These are phyloP conservation scores for Drosophila oshimai DNA, from an alignment of 1,140 invertebrate species.

Conservation along the genomic window DNA sequence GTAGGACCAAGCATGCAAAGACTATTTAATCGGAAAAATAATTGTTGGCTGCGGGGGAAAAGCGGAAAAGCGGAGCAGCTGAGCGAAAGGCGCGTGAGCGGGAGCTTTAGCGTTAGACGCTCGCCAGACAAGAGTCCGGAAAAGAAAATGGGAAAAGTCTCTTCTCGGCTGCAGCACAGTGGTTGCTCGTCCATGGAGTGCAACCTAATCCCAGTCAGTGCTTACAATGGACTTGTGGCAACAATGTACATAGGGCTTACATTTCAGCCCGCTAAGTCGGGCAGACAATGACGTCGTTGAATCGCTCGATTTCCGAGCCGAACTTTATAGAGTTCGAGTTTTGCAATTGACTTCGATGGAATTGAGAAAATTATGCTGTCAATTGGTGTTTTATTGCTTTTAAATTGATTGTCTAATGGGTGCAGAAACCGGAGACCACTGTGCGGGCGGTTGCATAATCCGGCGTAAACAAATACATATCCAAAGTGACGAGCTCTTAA, in stretches of 20 bases:
- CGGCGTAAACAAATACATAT: constrained; percentile 55
- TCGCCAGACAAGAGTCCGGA: constrained; percentile 58
- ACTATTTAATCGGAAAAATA: constrained; percentile 64
- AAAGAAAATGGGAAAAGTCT: constrained; percentile 43
- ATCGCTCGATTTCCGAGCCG: not conserved
- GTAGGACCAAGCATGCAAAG: constrained; percentile 41
- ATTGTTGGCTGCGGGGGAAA: constrained; percentile 31
- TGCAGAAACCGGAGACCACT: constrained; percentile 33
- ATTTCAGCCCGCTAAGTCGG: constrained; percentile 14
- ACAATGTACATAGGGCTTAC: constrained; percentile 43
- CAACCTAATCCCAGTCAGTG: constrained; percentile 59
- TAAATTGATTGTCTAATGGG: constrained; percentile 52
- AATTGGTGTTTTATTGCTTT: constrained; percentile 76
- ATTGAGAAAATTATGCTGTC: constrained; percentile 58
- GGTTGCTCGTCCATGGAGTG: constrained; percentile 40
- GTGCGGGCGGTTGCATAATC: constrained; percentile 73
- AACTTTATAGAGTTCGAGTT: constrained; percentile 18
- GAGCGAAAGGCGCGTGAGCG: constrained; percentile 58
- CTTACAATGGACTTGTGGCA: constrained; percentile 30
- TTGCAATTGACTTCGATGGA: constrained; percentile 56
- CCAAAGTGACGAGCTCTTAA: constrained; percentile 47
- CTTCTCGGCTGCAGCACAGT: constrained; percentile 54
- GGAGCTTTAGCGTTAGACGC: constrained; percentile 64
- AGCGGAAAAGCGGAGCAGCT: constrained; percentile 35
- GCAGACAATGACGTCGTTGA: constrained; percentile 17